These are phyloP conservation scores for Plagodis pulveraria DNA, from an alignment of 2,888 invertebrate species.

Conservation along the genomic window DNA sequence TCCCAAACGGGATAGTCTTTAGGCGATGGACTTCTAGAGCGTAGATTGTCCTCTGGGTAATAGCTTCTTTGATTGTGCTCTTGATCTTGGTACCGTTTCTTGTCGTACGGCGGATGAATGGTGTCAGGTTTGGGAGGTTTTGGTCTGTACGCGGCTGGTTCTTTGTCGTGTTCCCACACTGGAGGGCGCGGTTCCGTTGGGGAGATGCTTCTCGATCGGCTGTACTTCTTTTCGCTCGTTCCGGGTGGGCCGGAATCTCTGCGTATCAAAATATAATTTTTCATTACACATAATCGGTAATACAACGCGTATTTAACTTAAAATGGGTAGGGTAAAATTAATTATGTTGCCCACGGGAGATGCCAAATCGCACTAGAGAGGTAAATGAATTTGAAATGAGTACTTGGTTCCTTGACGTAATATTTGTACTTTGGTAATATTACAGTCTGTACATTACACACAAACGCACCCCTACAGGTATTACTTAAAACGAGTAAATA, in stretches of 20 bases:
- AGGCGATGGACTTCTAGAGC: constrained; percentile 30
- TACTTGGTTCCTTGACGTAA: no score
- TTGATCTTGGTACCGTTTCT: constrained; percentile 30
- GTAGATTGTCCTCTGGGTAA: constrained; percentile 22
- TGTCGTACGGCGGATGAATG: constrained; percentile 21
- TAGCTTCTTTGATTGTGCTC: constrained; percentile 23
- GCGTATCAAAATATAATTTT: constrained; percentile 10
- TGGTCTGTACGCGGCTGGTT: constrained; percentile 10
- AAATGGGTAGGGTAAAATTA: no score
- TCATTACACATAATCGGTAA: no score
- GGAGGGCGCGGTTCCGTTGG: constrained; percentile 53
- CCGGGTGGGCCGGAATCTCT: constrained; percentile 59
- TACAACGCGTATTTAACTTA: no score
- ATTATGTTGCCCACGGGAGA: no score
- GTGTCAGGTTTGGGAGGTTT: constrained; percentile 26
- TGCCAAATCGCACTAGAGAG: no score
- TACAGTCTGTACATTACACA: no score
- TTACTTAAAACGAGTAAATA: no score
- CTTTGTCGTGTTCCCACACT: constrained; percentile 38
- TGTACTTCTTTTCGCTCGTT: constrained; percentile 49
- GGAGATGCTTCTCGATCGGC: constrained; percentile 61
- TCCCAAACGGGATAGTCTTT: constrained; percentile 30
- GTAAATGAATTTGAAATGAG: no score
- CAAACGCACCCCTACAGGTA: no score
- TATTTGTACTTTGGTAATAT: no score